Evolutionary conservation across 2,888 invertebrate genomes (phyloP).

Genomic region (Dynastes tityus): DNA sequence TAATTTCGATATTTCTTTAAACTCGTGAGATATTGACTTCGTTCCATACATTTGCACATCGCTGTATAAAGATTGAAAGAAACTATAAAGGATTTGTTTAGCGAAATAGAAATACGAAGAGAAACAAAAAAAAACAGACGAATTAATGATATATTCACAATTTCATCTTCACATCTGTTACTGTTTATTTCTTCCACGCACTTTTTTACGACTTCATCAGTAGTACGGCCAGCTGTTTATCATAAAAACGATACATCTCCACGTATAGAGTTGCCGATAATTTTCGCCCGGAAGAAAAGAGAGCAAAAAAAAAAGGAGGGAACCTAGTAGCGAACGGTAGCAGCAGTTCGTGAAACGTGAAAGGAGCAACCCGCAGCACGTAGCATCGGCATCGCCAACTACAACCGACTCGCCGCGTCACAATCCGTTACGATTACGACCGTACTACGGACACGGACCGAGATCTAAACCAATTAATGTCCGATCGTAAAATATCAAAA

Average conservation of each 20-base stretch:
- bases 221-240: constrained; percentile 36
- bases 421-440: no score
- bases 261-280: constrained; percentile 28
- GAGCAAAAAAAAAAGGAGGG: constrained; percentile 20
- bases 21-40: not conserved
- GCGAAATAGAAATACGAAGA: not conserved
- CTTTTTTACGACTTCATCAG: constrained; percentile 27
- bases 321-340: not conserved
- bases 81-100: not conserved
- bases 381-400: constrained; percentile 7
- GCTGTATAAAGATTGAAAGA: no score
- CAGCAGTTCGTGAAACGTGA: constrained; percentile 1
- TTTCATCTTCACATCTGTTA: constrained; percentile 32
- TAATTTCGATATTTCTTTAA: no score
- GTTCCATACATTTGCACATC: no score
- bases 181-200: constrained; percentile 21
- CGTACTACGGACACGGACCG: constrained; percentile 21
- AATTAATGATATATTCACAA: constrained; percentile 23
- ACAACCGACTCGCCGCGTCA: no score
- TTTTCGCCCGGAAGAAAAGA: constrained; percentile 27
- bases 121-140: constrained; percentile 1
- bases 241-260: constrained; percentile 26
- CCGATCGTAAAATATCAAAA: constrained; percentile 47
- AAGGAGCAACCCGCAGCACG: constrained; percentile 23
- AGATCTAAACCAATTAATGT: constrained; percentile 46